Evolutionary conservation across 2,888 invertebrate genomes (phyloP).

Genomic region (Temnothorax rugatulus): DNA sequence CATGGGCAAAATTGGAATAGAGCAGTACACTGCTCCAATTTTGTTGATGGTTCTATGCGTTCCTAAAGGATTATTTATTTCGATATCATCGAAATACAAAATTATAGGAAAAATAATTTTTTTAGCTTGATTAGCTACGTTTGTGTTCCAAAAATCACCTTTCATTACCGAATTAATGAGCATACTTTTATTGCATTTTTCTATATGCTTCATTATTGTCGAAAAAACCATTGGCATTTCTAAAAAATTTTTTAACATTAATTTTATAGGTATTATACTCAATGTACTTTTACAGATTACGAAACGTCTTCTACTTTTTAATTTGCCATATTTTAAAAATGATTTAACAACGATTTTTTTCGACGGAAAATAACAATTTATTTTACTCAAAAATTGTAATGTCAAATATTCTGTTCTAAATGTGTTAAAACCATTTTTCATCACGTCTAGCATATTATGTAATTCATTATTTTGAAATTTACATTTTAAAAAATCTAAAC

Average conservation of each 20-base stretch:
- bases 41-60: not conserved
- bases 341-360: not conserved
- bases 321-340: not conserved
- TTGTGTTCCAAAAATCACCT: not conserved
- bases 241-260: not conserved
- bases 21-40: not conserved
- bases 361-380: not conserved
- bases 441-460: not conserved
- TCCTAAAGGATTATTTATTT: not conserved
- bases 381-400: not conserved
- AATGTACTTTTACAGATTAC: not conserved
- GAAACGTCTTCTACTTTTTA: not conserved
- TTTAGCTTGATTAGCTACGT: not conserved
- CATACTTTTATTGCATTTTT: not conserved
- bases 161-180: not conserved
- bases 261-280: not conserved
- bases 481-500: not conserved
- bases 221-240: not conserved
- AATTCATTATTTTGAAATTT: not conserved
- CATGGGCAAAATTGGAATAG: not conserved
- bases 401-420: not conserved
- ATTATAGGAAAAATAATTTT: not conserved
- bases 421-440: not conserved
- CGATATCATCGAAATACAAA: not conserved
- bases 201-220: not conserved